Conservation (phyloP, 2,113 vertebrate genomes). For the Apodemus speciosus region DNA sequence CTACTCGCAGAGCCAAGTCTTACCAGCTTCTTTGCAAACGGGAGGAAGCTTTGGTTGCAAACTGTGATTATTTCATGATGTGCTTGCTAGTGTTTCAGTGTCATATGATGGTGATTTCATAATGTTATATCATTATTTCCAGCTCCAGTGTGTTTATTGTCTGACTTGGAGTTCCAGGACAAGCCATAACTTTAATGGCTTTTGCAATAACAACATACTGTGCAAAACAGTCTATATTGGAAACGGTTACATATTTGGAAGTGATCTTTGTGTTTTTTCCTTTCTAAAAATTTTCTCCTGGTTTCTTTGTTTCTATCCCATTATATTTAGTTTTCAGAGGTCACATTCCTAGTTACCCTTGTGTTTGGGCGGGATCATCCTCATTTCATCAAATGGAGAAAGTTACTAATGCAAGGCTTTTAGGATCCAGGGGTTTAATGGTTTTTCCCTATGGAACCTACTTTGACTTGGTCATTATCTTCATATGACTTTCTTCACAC, state of each 20-base stretch:
- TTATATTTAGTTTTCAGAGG: background rate
- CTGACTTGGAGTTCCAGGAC: conserved; percentile 47
- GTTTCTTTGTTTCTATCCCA: conserved; percentile 39
- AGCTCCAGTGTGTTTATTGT: conserved; percentile 59
- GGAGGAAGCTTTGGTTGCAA: conserved; percentile 32
- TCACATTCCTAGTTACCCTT: background rate
- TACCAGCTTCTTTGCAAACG: conserved; percentile 12
- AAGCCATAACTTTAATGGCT: conserved; percentile 21
- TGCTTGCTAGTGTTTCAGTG: conserved; percentile 42
- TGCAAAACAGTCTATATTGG: background rate
- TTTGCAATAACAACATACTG: conserved; percentile 34
- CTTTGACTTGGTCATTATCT: conserved; percentile 13
- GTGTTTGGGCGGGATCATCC: background rate
- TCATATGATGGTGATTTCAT: conserved; percentile 61
- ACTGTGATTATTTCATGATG: conserved; percentile 61
- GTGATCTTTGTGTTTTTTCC: background rate
- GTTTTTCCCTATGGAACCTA: conserved; percentile 28
- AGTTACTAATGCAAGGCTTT: background rate
- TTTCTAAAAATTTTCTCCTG: background rate
- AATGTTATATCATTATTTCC: conserved; percentile 50
- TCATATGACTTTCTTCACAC: conserved; percentile 11
- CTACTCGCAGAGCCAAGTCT: background rate
- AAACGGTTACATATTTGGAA: conserved; percentile 27
- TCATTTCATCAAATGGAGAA: background rate
- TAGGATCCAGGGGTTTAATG: background rate